These are phyloP conservation scores for Melanaphis sacchari DNA, from an alignment of 1,140 invertebrate species.

Conservation along the genomic window DNA sequence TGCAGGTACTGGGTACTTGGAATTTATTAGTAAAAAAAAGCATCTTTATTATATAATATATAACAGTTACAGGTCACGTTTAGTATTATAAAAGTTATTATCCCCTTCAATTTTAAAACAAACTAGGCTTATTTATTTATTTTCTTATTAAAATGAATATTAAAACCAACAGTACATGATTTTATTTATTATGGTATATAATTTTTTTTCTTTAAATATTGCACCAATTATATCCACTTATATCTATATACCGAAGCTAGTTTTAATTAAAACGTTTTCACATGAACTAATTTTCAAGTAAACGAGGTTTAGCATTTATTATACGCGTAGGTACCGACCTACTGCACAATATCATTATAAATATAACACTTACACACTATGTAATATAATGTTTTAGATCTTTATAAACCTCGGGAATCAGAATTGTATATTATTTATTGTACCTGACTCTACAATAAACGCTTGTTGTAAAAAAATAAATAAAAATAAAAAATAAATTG, in stretches of 20 bases:
- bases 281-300: background rate
- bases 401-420: background rate
- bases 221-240: background rate
- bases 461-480: background rate
- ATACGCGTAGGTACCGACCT: background rate
- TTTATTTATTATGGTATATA: background rate
- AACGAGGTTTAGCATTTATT: constrained; percentile 14
- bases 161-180: background rate
- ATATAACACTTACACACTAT: background rate
- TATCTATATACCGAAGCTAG: background rate
- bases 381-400: constrained; percentile 1
- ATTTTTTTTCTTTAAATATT: background rate
- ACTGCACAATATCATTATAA: background rate
- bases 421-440: background rate
- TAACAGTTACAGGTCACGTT: background rate
- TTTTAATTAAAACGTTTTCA: constrained; percentile 17
- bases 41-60: background rate
- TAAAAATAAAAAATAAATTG: too few species aligned
- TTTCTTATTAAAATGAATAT: background rate
- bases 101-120: background rate
- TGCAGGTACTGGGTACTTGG: background rate
- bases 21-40: background rate
- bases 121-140: constrained; percentile 13
- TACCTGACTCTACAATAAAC: background rate
- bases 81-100: constrained; percentile 6